These are phyloP conservation scores for Musca vetustissima DNA, from an alignment of 1,140 invertebrate genomes.

Conservation along the genomic window DNA sequence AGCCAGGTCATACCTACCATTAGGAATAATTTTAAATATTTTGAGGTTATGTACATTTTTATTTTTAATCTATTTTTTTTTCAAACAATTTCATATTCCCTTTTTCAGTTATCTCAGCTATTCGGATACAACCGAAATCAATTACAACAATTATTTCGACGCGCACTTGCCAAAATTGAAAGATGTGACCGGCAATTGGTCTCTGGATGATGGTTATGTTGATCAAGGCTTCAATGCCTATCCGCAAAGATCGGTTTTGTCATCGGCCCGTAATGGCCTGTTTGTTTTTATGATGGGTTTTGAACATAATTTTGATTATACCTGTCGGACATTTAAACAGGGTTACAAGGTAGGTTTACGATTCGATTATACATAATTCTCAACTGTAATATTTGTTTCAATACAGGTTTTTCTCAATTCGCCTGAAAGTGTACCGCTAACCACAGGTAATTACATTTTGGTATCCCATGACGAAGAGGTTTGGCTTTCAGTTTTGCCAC, in stretches of 20 bases:
- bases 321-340: slow-evolving; percentile 58
- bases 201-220: slow-evolving; percentile 56
- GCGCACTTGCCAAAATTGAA: slow-evolving; percentile 27
- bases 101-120: slow-evolving; percentile 38
- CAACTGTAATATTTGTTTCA: not conserved
- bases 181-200: slow-evolving; percentile 53
- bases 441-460: slow-evolving; percentile 63
- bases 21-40: not conserved
- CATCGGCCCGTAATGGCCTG: slow-evolving; percentile 56
- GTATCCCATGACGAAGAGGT: slow-evolving; percentile 63
- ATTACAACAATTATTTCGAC: slow-evolving; percentile 46
- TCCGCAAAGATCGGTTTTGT: slow-evolving; percentile 56
- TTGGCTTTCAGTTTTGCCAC: slow-evolving; percentile 62
- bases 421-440: slow-evolving; percentile 62
- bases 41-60: not conserved
- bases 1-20: not conserved
- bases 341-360: slow-evolving; percentile 58
- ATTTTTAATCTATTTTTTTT: no score
- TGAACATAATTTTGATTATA: slow-evolving; percentile 57
- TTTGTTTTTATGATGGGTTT: slow-evolving; percentile 53
- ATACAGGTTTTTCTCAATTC: slow-evolving; percentile 50
- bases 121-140: slow-evolving; percentile 37
- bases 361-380: not conserved
- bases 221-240: slow-evolving; percentile 54
- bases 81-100: no score